Evolutionary conservation across 2,113 vertebrate species (phyloP).

Genomic region (Mellivora capensis): DNA sequence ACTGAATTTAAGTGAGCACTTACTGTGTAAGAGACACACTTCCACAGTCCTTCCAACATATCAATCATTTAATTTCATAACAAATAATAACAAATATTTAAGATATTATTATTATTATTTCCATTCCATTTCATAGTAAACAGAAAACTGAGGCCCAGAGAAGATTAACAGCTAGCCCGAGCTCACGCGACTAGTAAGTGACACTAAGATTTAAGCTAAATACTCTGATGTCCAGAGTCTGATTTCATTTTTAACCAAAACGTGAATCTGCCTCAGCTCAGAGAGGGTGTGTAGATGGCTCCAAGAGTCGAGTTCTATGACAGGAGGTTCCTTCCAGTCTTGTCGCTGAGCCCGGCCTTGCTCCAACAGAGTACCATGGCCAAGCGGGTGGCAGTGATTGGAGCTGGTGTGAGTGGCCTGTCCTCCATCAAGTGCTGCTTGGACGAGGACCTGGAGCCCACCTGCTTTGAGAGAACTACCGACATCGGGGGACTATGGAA

Average conservation of each 20-base stretch:
- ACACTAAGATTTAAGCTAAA: not conserved
- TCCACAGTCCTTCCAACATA: not conserved
- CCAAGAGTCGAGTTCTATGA: not conserved
- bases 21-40: not conserved
- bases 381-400: slow-evolving; percentile 86
- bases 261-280: not conserved
- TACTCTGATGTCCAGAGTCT: not conserved
- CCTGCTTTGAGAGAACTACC: slow-evolving; percentile 89
- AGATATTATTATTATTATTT: not conserved
- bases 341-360: not conserved
- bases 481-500: slow-evolving; percentile 92
- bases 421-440: slow-evolving; percentile 88
- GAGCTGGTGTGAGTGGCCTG: slow-evolving; percentile 88
- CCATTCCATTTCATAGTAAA: not conserved
- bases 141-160: not conserved
- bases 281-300: not conserved
- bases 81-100: not conserved
- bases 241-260: not conserved
- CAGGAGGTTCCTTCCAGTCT: not conserved
- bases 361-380: slow-evolving; percentile 67
- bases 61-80: not conserved
- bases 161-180: not conserved
- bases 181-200: not conserved
- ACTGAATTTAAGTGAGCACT: not conserved
- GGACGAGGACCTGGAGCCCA: slow-evolving; percentile 88